Percentiles rank a stretch among this genome's conserved stretches.
Conservation (phyloP, 2,113 vertebrate species). For the Cottus gobio region DNA sequence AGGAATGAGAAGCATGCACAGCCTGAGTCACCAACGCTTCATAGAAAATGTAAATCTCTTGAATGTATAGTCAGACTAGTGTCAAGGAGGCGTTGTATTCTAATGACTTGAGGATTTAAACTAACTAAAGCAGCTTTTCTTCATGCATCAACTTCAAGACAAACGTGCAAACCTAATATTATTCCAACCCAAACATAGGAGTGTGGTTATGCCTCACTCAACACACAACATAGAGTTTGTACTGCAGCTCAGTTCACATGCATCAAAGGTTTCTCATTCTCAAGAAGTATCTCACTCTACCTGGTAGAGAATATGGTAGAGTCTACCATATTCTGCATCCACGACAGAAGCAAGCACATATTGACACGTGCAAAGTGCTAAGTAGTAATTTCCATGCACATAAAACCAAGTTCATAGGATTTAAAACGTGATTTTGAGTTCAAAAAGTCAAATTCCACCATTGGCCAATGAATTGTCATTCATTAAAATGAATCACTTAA, state of each 20-base stretch:
- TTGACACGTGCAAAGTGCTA: background rate
- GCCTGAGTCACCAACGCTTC: background rate
- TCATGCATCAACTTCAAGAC: background rate
- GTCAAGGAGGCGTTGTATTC: background rate
- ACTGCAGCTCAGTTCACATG: background rate
- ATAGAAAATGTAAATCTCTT: background rate
- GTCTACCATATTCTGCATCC: background rate
- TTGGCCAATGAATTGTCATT: background rate
- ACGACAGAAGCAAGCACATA: background rate
- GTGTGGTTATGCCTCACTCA: background rate
- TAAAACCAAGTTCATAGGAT: background rate
- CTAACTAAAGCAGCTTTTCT: background rate
- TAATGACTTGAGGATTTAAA: constrained; percentile 5
- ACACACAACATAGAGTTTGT: background rate
- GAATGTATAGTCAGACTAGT: background rate
- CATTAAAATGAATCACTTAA: background rate
- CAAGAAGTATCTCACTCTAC: background rate
- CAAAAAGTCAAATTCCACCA: background rate
- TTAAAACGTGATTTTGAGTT: background rate
- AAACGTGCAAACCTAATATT: background rate
- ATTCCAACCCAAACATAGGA: background rate
- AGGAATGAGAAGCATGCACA: constrained; percentile 39
- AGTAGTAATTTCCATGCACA: too few species aligned
- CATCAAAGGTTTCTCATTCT: background rate
- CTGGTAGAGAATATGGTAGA: too few species aligned